Percentiles rank a stretch among this genome's conserved stretches.
phyloP scores from a whole-genome alignment of 2,797 vertebrate genomes.

The Acanthis flammea region DNA sequence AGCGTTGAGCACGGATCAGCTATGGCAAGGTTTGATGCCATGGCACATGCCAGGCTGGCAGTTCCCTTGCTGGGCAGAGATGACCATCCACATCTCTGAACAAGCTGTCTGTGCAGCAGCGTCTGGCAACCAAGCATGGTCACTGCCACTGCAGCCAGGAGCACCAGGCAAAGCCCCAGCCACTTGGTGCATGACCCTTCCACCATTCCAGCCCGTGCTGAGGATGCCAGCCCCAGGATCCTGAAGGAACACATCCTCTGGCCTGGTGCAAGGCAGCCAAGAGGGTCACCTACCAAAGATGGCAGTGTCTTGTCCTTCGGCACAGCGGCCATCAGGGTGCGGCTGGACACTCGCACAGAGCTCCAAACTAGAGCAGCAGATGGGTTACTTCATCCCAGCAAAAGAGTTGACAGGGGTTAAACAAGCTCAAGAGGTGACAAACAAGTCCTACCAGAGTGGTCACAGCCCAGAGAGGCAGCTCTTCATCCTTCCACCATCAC shows the following conservation, averaged over 20 bases:
- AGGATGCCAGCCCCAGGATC: neutral
- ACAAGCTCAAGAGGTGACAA: neutral
- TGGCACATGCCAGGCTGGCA: neutral
- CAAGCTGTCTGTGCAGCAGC: rapidly evolving
- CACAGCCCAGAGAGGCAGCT: neutral
- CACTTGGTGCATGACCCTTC: neutral
- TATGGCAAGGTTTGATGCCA: rapidly evolving
- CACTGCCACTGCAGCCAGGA: neutral
- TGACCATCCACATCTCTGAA: neutral
- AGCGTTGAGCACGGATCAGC: rapidly evolving
- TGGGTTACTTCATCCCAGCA: rapidly evolving
- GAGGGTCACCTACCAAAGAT: neutral
- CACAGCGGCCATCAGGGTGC: rapidly evolving
- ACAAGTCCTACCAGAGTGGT: neutral
- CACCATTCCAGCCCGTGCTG: rapidly evolving
- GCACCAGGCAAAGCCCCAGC: neutral
- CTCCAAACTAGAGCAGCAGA: neutral
- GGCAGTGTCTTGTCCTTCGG: neutral
- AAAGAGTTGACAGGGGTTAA: neutral
- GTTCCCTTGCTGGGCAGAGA: neutral
- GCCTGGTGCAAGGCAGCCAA: neutral
- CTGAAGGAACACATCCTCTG: neutral
- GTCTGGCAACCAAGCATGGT: rapidly evolving
- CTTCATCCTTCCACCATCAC: neutral
- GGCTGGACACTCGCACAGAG: rapidly evolving